These are phyloP conservation scores for Heliothis subflexa DNA, from an alignment of 1,140 invertebrate species.

Conservation along the genomic window DNA sequence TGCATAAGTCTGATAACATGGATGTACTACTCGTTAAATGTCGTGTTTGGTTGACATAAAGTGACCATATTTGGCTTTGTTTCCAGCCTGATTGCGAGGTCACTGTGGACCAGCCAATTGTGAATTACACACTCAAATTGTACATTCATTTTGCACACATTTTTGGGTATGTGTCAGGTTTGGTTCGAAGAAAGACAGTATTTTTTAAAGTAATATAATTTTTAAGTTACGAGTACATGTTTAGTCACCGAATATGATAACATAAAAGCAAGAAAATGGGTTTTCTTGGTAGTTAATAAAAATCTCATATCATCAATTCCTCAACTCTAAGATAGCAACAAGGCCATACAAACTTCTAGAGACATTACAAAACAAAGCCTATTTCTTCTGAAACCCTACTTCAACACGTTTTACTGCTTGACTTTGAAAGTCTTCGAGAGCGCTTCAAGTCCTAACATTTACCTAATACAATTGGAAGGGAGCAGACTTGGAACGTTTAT, in stretches of 20 bases:
- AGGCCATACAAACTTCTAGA: not conserved
- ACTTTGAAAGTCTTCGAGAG: conserved; percentile 28
- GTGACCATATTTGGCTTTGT: conserved; percentile 37
- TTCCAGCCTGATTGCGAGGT: conserved; percentile 42
- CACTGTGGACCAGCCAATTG: conserved; percentile 26
- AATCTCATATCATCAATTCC: too few species aligned
- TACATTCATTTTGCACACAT: conserved; percentile 22
- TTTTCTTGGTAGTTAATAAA: too few species aligned
- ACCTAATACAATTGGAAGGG: conserved; percentile 31
- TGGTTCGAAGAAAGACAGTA: not conserved
- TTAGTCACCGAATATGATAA: not conserved
- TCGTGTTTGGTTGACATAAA: conserved; percentile 31
- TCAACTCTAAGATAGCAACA: not conserved
- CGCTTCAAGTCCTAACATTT: conserved; percentile 20
- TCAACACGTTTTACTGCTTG: conserved; percentile 33
- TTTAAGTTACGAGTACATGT: too few species aligned
- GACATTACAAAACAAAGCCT: not conserved
- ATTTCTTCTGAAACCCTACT: conserved; percentile 14
- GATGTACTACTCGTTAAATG: conserved; percentile 10
- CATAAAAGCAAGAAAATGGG: too few species aligned
- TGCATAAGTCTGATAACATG: not conserved
- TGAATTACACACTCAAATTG: conserved; percentile 33
- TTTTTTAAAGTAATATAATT: too few species aligned
- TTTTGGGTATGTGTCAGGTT: conserved; percentile 20
- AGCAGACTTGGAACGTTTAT: not conserved